Base-by-base conservation (phyloP, 2,888 invertebrate genomes). In the Coelinius sp. region DNA sequence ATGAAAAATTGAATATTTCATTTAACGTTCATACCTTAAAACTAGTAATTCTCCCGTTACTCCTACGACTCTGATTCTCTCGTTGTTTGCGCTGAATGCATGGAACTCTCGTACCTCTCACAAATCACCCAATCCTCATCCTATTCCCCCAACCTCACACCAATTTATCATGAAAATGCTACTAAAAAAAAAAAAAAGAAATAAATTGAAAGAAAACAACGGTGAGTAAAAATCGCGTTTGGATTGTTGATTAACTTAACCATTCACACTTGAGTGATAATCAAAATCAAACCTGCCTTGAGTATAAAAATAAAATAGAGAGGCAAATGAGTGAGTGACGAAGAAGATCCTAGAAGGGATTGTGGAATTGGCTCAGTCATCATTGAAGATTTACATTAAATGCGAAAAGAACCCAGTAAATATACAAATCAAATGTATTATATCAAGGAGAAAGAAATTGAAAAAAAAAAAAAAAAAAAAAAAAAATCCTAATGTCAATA, bases 51-150 rank as follows among this genome's bases (percentile, higher is more conserved):
- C 83, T 84, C 83, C 84, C 82, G 83, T 81, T 82, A 83, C 81
- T 84, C 84, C 85, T 84, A 82, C 82, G 84, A 84, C 82, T 86
- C 83, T 86, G 83, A 83, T 63, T 85, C 85, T 86, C 84, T 86
- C 84, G 84, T 86, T 87, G 83, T 86, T 63, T 86, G 86, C 87
- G 86, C 85, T 86, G 87, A 85, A 87, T 87, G 87, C 86, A 87
- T 86, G 87, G 83, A 87, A 86, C 86, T 86, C 87, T 86, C 86
- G 85, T 86, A 86, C 85, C 86, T 86, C 85, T 86, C 86, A 84
- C 79, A 82, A 80, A 78, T 76, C 65, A 46, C 46, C 44, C 65
- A 63, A 44, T 67, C 56, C 38, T 44, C 49, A 20, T 59, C 68
- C 56, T 46, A 41, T 68, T 35, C 25, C 27, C 31, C 41, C 59